phyloP scores from a whole-genome alignment of 2,113 vertebrate species.

The Hirundichthys speculiger region DNA sequence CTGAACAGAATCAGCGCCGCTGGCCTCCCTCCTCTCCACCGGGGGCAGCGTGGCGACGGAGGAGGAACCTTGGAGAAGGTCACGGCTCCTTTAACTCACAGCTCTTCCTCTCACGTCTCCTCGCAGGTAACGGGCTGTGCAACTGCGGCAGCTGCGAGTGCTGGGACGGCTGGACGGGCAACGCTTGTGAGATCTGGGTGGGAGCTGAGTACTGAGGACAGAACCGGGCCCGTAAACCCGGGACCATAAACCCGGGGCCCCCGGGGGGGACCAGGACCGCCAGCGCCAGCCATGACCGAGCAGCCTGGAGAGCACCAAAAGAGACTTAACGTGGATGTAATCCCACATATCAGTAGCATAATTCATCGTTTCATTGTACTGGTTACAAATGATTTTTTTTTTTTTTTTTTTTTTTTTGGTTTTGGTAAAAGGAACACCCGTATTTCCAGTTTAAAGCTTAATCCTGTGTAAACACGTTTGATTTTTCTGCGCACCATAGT shows the following conservation, averaged over 20 bases:
- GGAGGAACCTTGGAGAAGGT: slow-evolving; percentile 70
- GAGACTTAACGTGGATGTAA: slow-evolving; percentile 53
- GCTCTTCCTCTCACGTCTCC: slow-evolving; percentile 72
- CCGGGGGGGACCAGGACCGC: slow-evolving; percentile 40
- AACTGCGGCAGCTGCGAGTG: slow-evolving; percentile 97
- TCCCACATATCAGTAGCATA: slow-evolving; percentile 62
- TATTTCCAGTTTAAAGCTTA: slow-evolving; percentile 58
- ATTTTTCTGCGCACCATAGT: slow-evolving; percentile 46
- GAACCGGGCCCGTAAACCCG: too few species aligned
- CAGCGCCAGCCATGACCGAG: slow-evolving; percentile 16
- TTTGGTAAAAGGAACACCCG: too few species aligned
- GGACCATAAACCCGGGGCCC: slow-evolving; percentile 1
- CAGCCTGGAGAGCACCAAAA: slow-evolving; percentile 26
- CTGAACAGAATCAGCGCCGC: slow-evolving; percentile 7
- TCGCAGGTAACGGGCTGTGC: slow-evolving; percentile 95
- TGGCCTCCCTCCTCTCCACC: slow-evolving; percentile 20
- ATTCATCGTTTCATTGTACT: slow-evolving; percentile 75
- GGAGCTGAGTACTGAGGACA: slow-evolving; percentile 87
- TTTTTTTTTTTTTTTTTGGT: too few species aligned
- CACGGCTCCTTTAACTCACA: slow-evolving; percentile 60
- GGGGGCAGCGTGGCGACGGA: slow-evolving; percentile 59
- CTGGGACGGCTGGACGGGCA: slow-evolving; percentile 98
- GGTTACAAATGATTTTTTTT: slow-evolving; percentile 70
- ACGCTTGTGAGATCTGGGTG: slow-evolving; percentile 98
- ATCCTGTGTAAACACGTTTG: slow-evolving; percentile 62